Conservation (phyloP, 2,888 invertebrate species). For the Muscina levida region DNA sequence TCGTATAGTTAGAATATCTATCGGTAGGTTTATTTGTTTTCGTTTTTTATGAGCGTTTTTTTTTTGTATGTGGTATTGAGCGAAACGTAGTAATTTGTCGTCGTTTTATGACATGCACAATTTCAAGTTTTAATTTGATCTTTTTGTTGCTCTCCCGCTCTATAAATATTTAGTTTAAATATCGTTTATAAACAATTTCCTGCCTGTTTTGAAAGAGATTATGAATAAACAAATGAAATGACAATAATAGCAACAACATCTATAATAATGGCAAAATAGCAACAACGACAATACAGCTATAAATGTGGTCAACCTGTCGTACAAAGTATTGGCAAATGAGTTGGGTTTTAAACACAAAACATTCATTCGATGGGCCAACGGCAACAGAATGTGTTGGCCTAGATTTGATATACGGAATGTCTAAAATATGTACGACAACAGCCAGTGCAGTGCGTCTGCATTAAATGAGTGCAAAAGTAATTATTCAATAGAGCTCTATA, state of each 20-base stretch:
- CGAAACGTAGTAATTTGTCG: conserved; percentile 59
- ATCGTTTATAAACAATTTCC: conserved; percentile 65
- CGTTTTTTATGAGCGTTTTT: conserved; percentile 12
- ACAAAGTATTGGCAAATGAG: not conserved
- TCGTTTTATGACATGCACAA: conserved; percentile 63
- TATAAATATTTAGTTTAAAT: conserved; percentile 64
- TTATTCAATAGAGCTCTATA: no score
- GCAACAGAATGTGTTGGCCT: no score
- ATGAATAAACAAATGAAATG: conserved; percentile 33
- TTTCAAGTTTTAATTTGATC: conserved; percentile 65
- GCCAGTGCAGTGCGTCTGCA: no score
- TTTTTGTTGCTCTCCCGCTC: conserved; percentile 37
- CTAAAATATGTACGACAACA: no score
- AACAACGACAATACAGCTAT: conserved; percentile 1
- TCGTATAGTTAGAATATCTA: conserved; percentile 31
- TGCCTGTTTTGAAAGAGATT: conserved; percentile 59
- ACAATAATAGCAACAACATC: not conserved
- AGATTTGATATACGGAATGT: no score
- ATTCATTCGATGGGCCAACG: no score
- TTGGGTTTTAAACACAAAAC: conserved; percentile 3
- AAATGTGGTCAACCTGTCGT: conserved; percentile 6
- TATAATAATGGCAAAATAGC: not conserved
- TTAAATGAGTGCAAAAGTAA: no score
- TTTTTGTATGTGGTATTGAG: conserved; percentile 36
- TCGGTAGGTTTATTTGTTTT: conserved; percentile 41